Percentiles rank a stretch among this genome's conserved stretches.
Evolutionary conservation across 2,888 invertebrate species (phyloP).

Genomic region (Cistogaster globosa): DNA sequence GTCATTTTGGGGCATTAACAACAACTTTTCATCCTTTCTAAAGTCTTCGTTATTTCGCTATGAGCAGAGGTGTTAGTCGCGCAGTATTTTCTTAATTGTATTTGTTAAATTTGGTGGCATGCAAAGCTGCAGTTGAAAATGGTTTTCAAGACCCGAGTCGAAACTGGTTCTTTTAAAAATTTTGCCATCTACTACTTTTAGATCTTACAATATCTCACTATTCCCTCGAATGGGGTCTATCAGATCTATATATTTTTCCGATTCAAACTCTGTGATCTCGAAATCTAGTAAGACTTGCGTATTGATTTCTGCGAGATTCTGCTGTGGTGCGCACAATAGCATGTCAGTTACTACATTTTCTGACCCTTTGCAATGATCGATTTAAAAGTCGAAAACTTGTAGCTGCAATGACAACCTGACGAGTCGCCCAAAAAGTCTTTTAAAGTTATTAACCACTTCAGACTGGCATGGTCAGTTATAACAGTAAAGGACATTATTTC

Average conservation of each 20-base stretch:
- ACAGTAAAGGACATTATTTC: no score
- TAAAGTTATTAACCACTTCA: no score
- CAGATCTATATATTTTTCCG: slow-evolving; percentile 34
- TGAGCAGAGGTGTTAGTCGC: neutral
- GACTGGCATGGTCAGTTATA: no score
- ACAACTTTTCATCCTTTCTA: neutral
- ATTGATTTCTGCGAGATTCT: neutral
- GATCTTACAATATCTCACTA: no score
- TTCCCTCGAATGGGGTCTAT: slow-evolving; percentile 27
- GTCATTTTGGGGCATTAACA: slow-evolving; percentile 40
- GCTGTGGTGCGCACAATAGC: no score
- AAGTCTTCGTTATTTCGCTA: slow-evolving; percentile 17
- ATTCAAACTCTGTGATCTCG: slow-evolving; percentile 11
- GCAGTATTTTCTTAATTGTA: slow-evolving; percentile 22
- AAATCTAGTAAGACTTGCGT: slow-evolving; percentile 1
- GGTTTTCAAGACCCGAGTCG: no score
- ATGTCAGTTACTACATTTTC: slow-evolving; percentile 41
- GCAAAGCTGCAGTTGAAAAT: neutral
- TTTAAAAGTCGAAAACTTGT: slow-evolving; percentile 26
- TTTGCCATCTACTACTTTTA: no score
- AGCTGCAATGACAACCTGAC: slow-evolving; percentile 39
- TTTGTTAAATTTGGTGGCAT: neutral
- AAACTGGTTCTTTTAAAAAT: no score
- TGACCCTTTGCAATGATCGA: slow-evolving; percentile 26
- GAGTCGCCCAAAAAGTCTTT: slow-evolving; percentile 34